Evolutionary conservation across 2,888 invertebrate species (phyloP).

Genomic region (Eumerus sabulonum): DNA sequence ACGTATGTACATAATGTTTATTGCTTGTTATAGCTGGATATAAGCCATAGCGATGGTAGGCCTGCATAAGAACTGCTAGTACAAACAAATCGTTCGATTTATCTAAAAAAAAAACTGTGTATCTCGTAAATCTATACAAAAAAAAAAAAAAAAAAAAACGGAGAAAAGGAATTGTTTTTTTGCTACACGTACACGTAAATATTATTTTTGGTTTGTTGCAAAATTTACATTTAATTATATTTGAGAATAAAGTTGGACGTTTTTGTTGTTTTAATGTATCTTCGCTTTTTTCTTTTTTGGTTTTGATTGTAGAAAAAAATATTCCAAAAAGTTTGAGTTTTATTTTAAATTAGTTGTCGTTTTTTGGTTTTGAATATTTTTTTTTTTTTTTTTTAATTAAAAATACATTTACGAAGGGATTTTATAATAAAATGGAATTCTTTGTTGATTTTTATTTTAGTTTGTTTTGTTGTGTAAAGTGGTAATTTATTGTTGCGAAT

Average conservation of each 20-base stretch:
- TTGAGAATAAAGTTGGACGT: conserved; percentile 65
- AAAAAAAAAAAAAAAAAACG: conserved; percentile 23
- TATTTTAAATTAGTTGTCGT: conserved; percentile 59
- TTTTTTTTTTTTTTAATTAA: background rate
- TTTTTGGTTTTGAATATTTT: background rate
- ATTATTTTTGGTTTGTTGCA: too few relatives aligned
- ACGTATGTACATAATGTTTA: conserved; percentile 6
- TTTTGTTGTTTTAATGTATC: conserved; percentile 1
- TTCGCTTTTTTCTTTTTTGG: too few relatives aligned
- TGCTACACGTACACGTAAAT: conserved; percentile 13
- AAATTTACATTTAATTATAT: conserved; percentile 13
- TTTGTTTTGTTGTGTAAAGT: conserved; percentile 55
- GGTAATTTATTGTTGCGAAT: conserved; percentile 69
- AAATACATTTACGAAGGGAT: conserved; percentile 42
- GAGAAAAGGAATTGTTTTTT: conserved; percentile 23
- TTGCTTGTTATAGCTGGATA: conserved; percentile 4
- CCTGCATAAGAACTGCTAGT: background rate
- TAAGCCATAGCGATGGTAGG: background rate
- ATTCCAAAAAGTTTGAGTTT: conserved; percentile 58
- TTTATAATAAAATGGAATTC: conserved; percentile 48
- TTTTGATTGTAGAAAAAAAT: conserved; percentile 65
- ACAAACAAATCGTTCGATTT: too few relatives aligned
- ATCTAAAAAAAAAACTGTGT: conserved; percentile 3
- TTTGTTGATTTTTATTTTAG: conserved; percentile 16
- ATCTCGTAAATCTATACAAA: conserved; percentile 29